Evolutionary conservation across 2,888 invertebrate genomes (phyloP).

Genomic region (Cerastis rubricosa): DNA sequence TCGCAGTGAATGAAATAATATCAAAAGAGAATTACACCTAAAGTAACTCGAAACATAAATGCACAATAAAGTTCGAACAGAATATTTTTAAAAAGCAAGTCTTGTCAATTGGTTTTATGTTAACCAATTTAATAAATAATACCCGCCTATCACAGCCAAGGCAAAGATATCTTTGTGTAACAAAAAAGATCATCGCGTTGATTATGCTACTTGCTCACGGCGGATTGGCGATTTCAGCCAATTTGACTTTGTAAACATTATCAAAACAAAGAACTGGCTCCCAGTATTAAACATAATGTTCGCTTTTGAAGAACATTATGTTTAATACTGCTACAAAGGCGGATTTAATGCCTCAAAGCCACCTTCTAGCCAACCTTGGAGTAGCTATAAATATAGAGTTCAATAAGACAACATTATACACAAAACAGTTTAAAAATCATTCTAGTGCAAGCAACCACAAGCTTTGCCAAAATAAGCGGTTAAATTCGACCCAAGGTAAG

Average conservation of each 20-base stretch:
- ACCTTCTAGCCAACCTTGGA: neutral
- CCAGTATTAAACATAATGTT: too few species aligned
- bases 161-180: neutral
- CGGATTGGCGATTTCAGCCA: neutral
- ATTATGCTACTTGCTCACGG: neutral
- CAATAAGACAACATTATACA: neutral
- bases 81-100: neutral
- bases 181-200: neutral
- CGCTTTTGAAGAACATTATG: too few species aligned
- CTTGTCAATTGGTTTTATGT: too few species aligned
- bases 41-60: neutral
- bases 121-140: neutral
- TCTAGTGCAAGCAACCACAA: slow-evolving; percentile 33
- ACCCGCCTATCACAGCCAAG: neutral
- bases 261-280: neutral
- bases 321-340: too few species aligned
- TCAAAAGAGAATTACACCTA: neutral
- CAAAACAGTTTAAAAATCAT: slow-evolving; percentile 3
- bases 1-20: neutral
- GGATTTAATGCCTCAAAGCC: neutral
- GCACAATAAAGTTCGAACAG: neutral
- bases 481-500: slow-evolving; percentile 58
- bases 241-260: neutral
- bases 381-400: too few species aligned
- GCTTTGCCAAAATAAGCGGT: slow-evolving; percentile 49